These are phyloP conservation scores for Manis pentadactyla DNA, from an alignment of 2,797 vertebrate species.

Conservation along the genomic window DNA sequence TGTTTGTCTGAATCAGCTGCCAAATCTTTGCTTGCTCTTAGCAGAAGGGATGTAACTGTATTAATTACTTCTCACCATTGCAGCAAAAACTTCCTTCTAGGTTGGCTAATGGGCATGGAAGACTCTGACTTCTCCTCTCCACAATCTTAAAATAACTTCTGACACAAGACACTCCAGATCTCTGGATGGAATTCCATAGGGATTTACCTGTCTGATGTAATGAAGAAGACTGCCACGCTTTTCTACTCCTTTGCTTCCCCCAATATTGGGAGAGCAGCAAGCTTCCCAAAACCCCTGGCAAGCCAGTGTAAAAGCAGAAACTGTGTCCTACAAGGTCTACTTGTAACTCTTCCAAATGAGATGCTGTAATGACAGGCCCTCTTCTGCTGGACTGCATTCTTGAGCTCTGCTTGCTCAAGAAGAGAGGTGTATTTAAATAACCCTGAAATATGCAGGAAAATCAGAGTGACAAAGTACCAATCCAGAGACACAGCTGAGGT, in stretches of 20 bases:
- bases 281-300: slow-evolving; percentile 8
- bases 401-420: neutral
- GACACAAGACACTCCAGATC: slow-evolving; percentile 54
- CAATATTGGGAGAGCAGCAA: neutral
- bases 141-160: slow-evolving; percentile 70
- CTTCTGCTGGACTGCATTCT: neutral
- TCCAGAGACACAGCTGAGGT: slow-evolving; percentile 53
- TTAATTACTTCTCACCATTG: slow-evolving; percentile 62
- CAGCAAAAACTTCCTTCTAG: slow-evolving; percentile 46
- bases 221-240: slow-evolving; percentile 23
- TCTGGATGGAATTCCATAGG: slow-evolving; percentile 64
- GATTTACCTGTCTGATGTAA: slow-evolving; percentile 65
- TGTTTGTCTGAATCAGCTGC: slow-evolving; percentile 69
- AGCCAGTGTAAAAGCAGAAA: slow-evolving; percentile 18
- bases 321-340: neutral
- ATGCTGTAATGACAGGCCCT: neutral
- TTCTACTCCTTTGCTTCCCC: neutral
- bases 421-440: slow-evolving; percentile 28
- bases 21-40: slow-evolving; percentile 60
- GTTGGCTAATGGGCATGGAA: slow-evolving; percentile 70
- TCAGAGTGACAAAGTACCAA: neutral
- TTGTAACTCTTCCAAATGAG: slow-evolving; percentile 44
- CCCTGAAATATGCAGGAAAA: slow-evolving; percentile 6
- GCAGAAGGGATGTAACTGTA: slow-evolving; percentile 13
- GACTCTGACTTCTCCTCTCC: slow-evolving; percentile 66